Evolutionary conservation across 2,888 invertebrate genomes (phyloP).

Genomic region (Chalcis sispes): DNA sequence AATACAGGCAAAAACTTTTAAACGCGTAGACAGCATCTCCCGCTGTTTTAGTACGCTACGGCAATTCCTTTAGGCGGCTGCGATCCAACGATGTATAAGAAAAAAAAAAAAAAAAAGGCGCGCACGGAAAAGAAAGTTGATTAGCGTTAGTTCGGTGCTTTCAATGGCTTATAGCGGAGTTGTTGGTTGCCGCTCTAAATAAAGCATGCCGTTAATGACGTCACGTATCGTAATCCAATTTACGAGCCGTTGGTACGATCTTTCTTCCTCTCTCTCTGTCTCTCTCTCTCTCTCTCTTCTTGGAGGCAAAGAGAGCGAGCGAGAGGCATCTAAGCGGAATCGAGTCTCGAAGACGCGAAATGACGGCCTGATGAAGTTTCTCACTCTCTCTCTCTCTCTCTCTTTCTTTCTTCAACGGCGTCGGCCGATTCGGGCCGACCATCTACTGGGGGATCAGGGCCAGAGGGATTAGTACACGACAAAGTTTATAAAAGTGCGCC

Average conservation of each 20-base stretch:
- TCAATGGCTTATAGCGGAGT: conserved; percentile 43
- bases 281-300: conserved; percentile 47
- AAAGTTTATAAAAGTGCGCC: conserved; percentile 74
- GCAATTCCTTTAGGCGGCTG: conserved; percentile 1
- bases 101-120: not conserved
- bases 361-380: conserved; percentile 75
- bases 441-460: conserved; percentile 65
- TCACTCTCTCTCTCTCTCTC: no score
- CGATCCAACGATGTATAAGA: not conserved
- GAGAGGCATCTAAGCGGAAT: conserved; percentile 62
- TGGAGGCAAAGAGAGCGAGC: conserved; percentile 54
- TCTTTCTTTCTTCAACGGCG: no score
- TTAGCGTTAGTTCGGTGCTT: conserved; percentile 33
- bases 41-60: not conserved
- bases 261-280: conserved; percentile 13
- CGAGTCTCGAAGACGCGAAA: conserved; percentile 70
- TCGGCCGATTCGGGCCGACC: not conserved
- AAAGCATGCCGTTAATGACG: conserved; percentile 73
- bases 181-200: conserved; percentile 62
- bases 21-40: not conserved
- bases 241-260: conserved; percentile 57
- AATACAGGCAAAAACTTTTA: conserved; percentile 6
- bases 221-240: conserved; percentile 77
- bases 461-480: conserved; percentile 72
- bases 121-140: conserved; percentile 37